Conservation (phyloP, 2,888 invertebrate species). For the Diaperis boleti region DNA sequence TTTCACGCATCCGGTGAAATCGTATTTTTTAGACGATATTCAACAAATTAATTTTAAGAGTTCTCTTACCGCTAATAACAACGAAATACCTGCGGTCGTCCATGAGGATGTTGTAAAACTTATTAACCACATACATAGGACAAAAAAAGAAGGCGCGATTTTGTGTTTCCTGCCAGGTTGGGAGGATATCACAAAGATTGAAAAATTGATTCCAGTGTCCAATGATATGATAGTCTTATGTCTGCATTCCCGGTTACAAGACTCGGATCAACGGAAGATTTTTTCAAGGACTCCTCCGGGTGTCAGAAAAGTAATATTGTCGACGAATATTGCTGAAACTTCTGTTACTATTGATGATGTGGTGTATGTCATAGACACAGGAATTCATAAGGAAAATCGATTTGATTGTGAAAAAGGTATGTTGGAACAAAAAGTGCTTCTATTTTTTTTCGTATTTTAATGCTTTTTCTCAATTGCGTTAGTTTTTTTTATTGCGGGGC, state of each 20-base stretch:
- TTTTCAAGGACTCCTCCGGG: slow-evolving; percentile 69
- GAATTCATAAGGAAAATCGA: slow-evolving; percentile 71
- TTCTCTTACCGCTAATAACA: slow-evolving; percentile 55
- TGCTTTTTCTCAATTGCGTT: neutral
- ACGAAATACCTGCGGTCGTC: slow-evolving; percentile 66
- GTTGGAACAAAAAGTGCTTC: neutral
- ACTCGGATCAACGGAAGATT: slow-evolving; percentile 72
- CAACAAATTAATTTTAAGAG: slow-evolving; percentile 61
- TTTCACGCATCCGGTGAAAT: slow-evolving; percentile 72
- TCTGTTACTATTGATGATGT: slow-evolving; percentile 81
- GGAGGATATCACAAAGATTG: slow-evolving; percentile 74
- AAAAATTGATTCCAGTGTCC: slow-evolving; percentile 58
- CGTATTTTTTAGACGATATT: slow-evolving; percentile 71
- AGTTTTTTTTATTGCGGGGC: too few species aligned
- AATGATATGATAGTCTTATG: slow-evolving; percentile 54
- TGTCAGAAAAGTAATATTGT: slow-evolving; percentile 75
- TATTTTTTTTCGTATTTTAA: too few species aligned
- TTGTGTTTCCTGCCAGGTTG: slow-evolving; percentile 83
- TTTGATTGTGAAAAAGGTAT: slow-evolving; percentile 68
- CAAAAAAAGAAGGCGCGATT: slow-evolving; percentile 75
- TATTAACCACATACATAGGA: slow-evolving; percentile 71
- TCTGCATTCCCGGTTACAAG: slow-evolving; percentile 69
- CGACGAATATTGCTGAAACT: slow-evolving; percentile 80
- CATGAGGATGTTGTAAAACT: slow-evolving; percentile 67
- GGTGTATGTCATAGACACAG: slow-evolving; percentile 76